Percentiles rank a stretch among this genome's conserved stretches.
phyloP scores from a whole-genome alignment of 2,797 vertebrate species.

The Dromococcyx pavoninus region DNA sequence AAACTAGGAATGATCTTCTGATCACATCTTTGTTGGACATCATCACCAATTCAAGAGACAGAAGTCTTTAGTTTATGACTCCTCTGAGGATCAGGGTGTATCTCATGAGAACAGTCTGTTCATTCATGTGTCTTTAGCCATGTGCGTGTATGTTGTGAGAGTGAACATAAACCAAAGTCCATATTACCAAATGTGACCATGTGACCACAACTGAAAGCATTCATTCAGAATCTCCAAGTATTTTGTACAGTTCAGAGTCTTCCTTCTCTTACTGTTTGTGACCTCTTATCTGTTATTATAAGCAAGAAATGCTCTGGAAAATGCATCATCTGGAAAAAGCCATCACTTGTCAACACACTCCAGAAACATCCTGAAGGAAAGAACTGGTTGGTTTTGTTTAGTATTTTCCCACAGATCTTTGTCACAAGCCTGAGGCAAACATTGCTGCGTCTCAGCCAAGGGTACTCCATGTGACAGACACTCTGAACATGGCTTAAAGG shows the following conservation, averaged over 20 bases:
- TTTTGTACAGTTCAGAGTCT: background rate
- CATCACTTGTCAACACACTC: background rate
- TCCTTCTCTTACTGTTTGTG: background rate
- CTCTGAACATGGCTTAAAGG: background rate
- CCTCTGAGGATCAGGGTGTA: background rate
- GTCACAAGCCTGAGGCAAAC: background rate
- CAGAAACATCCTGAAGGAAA: background rate
- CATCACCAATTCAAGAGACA: background rate
- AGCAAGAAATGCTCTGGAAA: background rate
- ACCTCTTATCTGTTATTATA: background rate
- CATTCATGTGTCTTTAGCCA: background rate
- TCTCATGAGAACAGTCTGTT: background rate
- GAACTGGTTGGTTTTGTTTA: background rate
- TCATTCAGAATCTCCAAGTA: background rate
- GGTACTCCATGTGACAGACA: background rate
- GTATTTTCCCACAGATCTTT: background rate
- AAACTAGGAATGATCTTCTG: background rate
- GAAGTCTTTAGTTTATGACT: background rate
- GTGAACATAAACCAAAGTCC: background rate
- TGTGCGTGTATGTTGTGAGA: fast-evolving
- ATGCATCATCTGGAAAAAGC: background rate
- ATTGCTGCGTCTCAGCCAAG: background rate
- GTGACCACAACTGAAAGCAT: background rate
- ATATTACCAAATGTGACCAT: background rate
- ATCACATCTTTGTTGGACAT: background rate